These are phyloP conservation scores for Garra rufa DNA, from an alignment of 2,113 vertebrate genomes.

Conservation along the genomic window DNA sequence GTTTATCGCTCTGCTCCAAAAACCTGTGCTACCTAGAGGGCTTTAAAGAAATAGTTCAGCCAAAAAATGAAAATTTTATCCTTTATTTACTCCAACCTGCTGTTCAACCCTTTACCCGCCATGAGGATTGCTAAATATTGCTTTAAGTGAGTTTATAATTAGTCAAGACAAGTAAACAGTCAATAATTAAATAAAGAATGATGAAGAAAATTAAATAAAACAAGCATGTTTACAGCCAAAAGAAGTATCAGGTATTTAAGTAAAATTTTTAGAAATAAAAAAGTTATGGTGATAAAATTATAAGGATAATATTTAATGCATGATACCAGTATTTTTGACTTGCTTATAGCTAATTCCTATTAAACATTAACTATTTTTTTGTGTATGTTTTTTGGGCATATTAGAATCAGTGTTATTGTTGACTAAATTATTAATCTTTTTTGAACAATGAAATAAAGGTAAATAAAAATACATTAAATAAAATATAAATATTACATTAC, in stretches of 20 bases:
- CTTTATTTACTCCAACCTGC: not conserved
- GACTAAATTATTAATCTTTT: too few relatives aligned
- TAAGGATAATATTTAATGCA: not conserved
- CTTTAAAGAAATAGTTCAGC: constrained; percentile 18
- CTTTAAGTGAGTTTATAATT: not conserved
- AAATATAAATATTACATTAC: too few relatives aligned
- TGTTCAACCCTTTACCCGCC: not conserved
- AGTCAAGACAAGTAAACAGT: not conserved
- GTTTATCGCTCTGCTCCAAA: constrained; percentile 10
- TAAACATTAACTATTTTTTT: too few relatives aligned
- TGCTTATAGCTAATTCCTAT: too few relatives aligned
- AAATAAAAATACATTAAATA: too few relatives aligned
- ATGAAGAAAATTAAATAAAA: not conserved
- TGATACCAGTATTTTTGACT: not conserved
- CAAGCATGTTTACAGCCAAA: not conserved
- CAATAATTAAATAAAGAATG: not conserved
- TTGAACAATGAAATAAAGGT: too few relatives aligned
- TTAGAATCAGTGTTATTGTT: too few relatives aligned
- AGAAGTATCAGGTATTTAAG: not conserved
- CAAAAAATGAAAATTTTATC: not conserved
- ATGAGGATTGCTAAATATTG: not conserved
- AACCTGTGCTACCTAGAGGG: not conserved
- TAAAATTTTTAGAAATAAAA: not conserved
- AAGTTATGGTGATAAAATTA: not conserved
- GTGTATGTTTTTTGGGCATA: too few relatives aligned